Percentiles rank a stretch among this genome's conserved stretches.
Conservation (phyloP, 2,797 vertebrate genomes). For the Sciurus carolinensis region DNA sequence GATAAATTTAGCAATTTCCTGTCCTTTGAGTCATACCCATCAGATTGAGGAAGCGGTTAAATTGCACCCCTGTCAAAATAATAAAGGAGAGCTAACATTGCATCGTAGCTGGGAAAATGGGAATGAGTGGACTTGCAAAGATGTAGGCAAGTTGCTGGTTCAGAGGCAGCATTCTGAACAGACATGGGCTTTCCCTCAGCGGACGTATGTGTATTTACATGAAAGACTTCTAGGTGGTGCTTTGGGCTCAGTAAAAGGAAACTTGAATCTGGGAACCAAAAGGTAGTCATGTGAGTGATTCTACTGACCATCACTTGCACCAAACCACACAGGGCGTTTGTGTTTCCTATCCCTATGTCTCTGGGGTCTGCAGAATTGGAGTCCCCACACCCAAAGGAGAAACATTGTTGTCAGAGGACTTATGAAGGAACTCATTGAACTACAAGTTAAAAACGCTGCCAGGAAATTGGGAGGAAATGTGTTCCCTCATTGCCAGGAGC, state of each 20-base stretch:
- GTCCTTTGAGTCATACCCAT: background rate
- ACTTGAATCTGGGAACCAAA: background rate
- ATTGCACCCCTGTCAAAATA: background rate
- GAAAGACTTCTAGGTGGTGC: background rate
- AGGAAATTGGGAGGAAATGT: background rate
- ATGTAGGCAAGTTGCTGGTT: too few relatives aligned
- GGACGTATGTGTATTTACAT: background rate
- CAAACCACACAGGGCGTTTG: background rate
- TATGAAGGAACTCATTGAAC: background rate
- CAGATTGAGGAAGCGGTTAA: background rate
- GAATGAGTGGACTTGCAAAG: background rate
- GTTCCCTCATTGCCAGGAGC: background rate
- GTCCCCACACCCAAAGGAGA: background rate
- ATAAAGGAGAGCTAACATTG: too few relatives aligned
- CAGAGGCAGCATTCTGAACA: background rate
- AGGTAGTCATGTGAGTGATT: rapidly evolving
- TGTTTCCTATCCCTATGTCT: background rate
- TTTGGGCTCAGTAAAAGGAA: background rate
- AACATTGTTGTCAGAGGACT: too few relatives aligned
- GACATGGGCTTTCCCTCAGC: background rate
- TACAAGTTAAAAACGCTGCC: too few relatives aligned
- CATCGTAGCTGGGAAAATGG: background rate
- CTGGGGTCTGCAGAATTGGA: background rate
- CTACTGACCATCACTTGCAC: too few relatives aligned
- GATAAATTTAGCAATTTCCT: background rate